These are phyloP conservation scores for Steatocranus sp. DNA, from an alignment of 2,797 vertebrate genomes.

Conservation along the genomic window DNA sequence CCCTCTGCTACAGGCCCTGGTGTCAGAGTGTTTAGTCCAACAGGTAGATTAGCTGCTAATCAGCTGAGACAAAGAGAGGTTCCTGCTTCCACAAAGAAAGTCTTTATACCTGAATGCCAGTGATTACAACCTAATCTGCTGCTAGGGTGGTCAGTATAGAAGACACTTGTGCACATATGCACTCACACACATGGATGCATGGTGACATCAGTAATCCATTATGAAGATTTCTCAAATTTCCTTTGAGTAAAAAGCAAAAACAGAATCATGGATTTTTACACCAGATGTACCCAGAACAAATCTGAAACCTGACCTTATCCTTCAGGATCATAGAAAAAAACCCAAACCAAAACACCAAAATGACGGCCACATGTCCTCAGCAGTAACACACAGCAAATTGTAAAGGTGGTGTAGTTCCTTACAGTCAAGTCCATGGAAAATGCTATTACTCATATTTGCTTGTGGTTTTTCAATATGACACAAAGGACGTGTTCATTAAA, in stretches of 20 bases:
- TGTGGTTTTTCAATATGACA: not conserved
- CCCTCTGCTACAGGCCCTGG: constrained; percentile 20
- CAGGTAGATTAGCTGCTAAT: constrained; percentile 59
- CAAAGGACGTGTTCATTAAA: not conserved
- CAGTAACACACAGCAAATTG: not conserved
- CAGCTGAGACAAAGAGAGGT: constrained; percentile 42
- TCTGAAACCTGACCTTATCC: not conserved
- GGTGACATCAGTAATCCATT: not conserved
- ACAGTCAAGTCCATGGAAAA: not conserved
- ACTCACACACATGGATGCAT: not conserved
- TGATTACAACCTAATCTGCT: constrained; percentile 65
- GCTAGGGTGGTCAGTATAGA: constrained; percentile 51
- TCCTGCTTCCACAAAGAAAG: constrained; percentile 53
- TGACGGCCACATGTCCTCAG: rapidly evolving
- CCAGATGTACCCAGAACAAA: not conserved
- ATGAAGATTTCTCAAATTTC: not conserved
- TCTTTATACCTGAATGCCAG: constrained; percentile 58
- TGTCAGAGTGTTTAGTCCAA: constrained; percentile 58
- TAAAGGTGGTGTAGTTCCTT: not conserved
- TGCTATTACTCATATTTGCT: not conserved
- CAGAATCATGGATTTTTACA: not conserved
- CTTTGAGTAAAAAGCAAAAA: not conserved
- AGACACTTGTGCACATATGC: not conserved
- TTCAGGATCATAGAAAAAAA: not conserved
- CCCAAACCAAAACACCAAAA: not conserved